Percentiles rank a stretch among this genome's conserved stretches.
Evolutionary conservation across 2,113 vertebrate genomes (phyloP).

Genomic region (Odobenus rosmarus): DNA sequence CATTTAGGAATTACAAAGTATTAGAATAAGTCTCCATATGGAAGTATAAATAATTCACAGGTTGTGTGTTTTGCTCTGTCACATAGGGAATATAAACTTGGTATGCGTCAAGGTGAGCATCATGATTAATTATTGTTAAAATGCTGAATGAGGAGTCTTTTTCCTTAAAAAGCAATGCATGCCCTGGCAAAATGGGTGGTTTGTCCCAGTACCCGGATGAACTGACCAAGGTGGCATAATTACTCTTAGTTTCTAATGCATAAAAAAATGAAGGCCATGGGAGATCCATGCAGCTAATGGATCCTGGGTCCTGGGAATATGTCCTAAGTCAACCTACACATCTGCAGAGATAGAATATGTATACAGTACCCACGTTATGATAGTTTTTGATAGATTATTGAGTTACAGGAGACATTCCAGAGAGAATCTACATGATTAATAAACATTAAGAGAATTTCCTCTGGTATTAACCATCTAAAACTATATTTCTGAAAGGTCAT

Average conservation of each 20-base stretch:
- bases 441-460: not conserved
- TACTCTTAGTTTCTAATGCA: not conserved
- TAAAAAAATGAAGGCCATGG: rapidly evolving
- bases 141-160: slow-evolving; percentile 55
- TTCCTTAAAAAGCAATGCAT: slow-evolving; percentile 59
- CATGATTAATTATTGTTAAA: slow-evolving; percentile 70
- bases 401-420: not conserved
- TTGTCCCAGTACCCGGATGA: not conserved
- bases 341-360: not conserved
- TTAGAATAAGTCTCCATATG: slow-evolving; percentile 70
- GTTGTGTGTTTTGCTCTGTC: slow-evolving; percentile 58
- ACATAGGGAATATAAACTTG: slow-evolving; percentile 63
- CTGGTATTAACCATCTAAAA: not conserved
- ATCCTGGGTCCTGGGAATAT: not conserved
- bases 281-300: rapidly evolving
- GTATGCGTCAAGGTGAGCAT: slow-evolving; percentile 60
- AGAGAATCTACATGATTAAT: not conserved
- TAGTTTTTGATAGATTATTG: not conserved
- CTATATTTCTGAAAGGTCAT: not conserved
- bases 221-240: not conserved
- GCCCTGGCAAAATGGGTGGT: not conserved
- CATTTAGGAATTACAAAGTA: slow-evolving; percentile 73
- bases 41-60: slow-evolving; percentile 78
- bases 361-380: rapidly evolving
- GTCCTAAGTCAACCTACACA: not conserved